Base-by-base conservation (phyloP, 1,140 invertebrate species). In the Chironomus tepperi region DNA sequence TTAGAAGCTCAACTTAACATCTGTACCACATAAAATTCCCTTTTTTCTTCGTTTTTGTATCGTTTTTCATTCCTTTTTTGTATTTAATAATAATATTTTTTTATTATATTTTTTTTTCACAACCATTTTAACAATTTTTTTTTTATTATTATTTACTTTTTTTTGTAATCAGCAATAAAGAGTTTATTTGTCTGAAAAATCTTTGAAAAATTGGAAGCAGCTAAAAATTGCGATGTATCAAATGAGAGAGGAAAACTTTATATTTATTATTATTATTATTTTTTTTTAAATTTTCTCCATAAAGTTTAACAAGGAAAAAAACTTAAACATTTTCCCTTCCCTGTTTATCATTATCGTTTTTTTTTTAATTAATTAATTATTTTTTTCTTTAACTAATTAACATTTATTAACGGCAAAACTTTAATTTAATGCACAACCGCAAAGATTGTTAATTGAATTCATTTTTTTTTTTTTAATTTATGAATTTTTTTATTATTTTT, bases 391-490 rank as follows among this genome's bases (percentile, higher is more conserved):
- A 57, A 57, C 47, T 12, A n/a, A 57, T 57, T 57, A 57, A 57
- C 47, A 57, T 57, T 12, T 57, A 57, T n/a, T 57, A 57, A 57
- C 47, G 47, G 47, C 47, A 57, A 57, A 57, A 57, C 12, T 15
- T 57, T 57, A 15, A 47, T 57, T 57, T 57, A 57, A 57, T 70
- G 65, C 65, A 70, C 65, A 70, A 70, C 65, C 65, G 19, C 19
- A 19, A 21, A 70, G 65, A 70, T 70, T 70, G 65, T 70, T 70
- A 70, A 70, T 70, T 70, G 65, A 70, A 9, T 70, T 70, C 18
- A 18, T 57, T 57, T 57, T n/a, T n/a, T n/a, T n/a, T n/a, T n/a
- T n/a, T 67, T 18, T 1, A 7, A 16, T 67, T 67, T 70, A 57
- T 57, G 47, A 12, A 57, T 47, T 9, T 47, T n/a, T 47, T 47